These are phyloP conservation scores for Phania funesta DNA, from an alignment of 2,888 invertebrate species.

Conservation along the genomic window DNA sequence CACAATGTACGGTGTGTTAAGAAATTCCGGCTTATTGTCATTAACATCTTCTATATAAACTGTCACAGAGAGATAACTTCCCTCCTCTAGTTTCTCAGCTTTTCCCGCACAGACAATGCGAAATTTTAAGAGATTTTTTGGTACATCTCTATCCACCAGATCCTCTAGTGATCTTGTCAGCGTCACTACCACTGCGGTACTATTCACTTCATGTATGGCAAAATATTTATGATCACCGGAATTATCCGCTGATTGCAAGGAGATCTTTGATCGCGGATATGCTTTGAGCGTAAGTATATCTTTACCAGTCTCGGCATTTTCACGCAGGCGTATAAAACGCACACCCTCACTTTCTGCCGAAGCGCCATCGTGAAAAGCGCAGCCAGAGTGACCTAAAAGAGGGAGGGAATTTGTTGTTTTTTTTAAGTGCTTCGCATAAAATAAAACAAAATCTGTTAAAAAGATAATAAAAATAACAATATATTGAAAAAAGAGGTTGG, in stretches of 20 bases:
- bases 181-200: conserved; percentile 88
- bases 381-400: conserved; percentile 85
- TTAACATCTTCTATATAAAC: conserved; percentile 94
- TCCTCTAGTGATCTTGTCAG: conserved; percentile 89
- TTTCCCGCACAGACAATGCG: conserved; percentile 84
- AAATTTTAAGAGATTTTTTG: conserved; percentile 91
- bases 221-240: conserved; percentile 79
- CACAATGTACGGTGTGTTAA: conserved; percentile 89
- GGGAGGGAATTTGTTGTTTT: neutral
- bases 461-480: too few species aligned
- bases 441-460: too few species aligned
- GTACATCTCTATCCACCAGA: conserved; percentile 89
- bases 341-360: conserved; percentile 85
- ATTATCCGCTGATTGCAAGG: conserved; percentile 76
- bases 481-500: too few species aligned
- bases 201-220: conserved; percentile 85
- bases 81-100: conserved; percentile 78
- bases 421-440: too few species aligned
- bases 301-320: conserved; percentile 88
- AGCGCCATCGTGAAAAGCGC: conserved; percentile 86
- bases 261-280: conserved; percentile 85
- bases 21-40: conserved; percentile 89
- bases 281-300: conserved; percentile 90
- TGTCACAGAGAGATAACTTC: conserved; percentile 87
- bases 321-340: conserved; percentile 91